Evolutionary conservation across 2,888 invertebrate species (phyloP), one percentile per base, ranked within the genome.

Genomic region (Cartodere bifasciata): DNA sequence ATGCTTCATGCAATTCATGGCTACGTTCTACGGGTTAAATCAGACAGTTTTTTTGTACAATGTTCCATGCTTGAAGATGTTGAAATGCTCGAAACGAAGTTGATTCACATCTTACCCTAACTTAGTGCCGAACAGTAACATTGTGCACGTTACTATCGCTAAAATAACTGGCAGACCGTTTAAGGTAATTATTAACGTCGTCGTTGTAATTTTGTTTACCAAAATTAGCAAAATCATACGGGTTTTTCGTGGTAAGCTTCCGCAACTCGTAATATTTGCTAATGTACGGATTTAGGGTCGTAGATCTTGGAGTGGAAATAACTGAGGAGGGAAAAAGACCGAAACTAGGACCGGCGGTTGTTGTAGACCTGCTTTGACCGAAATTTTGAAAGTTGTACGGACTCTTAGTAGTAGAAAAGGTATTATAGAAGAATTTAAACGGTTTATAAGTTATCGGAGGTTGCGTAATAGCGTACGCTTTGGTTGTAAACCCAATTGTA

Each of bases 201-300:
- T 50, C 49, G 34, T 50, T 44, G 35, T 52, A 44, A 34, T 50
- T 43, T 29, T 31, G 34, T 38, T 49, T 55, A 37, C 50, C 57
- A 45, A 62, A 62, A 45, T 62, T 56, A 34, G 57, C 58, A 48
- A 64, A 64, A 48, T 65, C 55, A 45, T 64, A 64, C 3, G 63
- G 64, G 46, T 58, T 69, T 54, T 68, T 69, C 4, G 74, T 72
- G 2, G 75, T 72, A 29, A 47, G 52, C 48, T 47, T 52, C 55
- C 59, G 51, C 48, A 56, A 41, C 53, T 55, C 34, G 53, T 58
- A 56, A 50, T 59, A 44, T 63, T 65, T 48, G 28, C 55, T 54
- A 37, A 57, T 39, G 52, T 70, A 72, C 2, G 71, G 70, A 48
- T 63, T 70, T 53, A 62, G 64, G 7, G 71, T 71, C 9, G 68